These are phyloP conservation scores for Sapayoa aenigma DNA, from an alignment of 2,113 vertebrate genomes.

Conservation along the genomic window DNA sequence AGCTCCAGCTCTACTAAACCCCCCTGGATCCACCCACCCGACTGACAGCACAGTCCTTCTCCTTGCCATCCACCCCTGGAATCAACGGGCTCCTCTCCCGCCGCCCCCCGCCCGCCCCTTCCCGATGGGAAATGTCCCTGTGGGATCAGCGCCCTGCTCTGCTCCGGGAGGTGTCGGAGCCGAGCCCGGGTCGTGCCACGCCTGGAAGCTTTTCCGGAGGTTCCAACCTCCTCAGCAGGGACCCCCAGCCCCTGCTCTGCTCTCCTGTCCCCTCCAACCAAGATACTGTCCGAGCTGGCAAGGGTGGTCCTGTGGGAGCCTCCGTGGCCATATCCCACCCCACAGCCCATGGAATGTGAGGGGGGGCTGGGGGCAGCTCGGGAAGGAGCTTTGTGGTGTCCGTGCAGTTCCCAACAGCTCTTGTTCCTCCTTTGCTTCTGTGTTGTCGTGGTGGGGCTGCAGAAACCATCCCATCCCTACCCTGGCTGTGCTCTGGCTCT, in stretches of 20 bases:
- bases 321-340: not conserved
- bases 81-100: conserved; percentile 33
- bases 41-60: not conserved
- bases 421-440: not conserved
- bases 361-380: not conserved
- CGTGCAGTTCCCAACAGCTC: not conserved
- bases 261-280: not conserved
- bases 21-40: not conserved
- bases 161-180: not conserved
- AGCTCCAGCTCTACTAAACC: conserved; percentile 85
- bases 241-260: not conserved
- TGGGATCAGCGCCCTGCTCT: not conserved
- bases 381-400: not conserved
- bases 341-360: not conserved
- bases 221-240: not conserved
- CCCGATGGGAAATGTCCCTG: not conserved
- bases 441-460: not conserved
- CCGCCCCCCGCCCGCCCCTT: not conserved
- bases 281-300: not conserved
- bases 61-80: not conserved
- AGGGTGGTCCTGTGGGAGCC: not conserved
- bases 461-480: not conserved
- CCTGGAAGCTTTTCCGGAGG: not conserved
- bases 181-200: not conserved
- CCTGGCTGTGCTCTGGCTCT: not conserved